Conservation (phyloP, 2,888 invertebrate species). For the Apamea epomidion region DNA sequence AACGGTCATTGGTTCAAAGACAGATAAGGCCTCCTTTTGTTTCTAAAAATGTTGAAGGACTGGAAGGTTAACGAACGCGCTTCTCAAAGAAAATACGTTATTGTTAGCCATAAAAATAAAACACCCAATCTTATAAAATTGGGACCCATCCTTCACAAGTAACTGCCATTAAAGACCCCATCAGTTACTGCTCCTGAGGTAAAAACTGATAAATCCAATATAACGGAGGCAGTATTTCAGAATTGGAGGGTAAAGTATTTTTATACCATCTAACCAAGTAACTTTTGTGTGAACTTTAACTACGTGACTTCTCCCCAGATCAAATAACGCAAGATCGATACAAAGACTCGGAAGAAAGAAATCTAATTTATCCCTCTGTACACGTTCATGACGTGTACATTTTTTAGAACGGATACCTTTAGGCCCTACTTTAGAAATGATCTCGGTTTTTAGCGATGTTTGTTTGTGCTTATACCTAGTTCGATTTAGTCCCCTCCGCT, state of each 20-base stretch:
- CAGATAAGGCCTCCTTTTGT: neutral
- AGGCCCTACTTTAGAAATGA: too few species aligned
- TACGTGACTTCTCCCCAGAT: conserved; percentile 18
- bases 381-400: neutral
- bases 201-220: conserved; percentile 25
- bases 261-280: neutral
- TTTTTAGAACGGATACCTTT: neutral
- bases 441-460: neutral
- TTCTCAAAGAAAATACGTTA: neutral
- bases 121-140: conserved; percentile 8
- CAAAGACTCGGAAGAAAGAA: conserved; percentile 7
- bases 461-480: neutral
- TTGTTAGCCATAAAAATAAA: conserved; percentile 4
- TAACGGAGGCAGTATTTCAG: conserved; percentile 5
- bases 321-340: conserved; percentile 2
- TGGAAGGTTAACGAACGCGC: neutral
- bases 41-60: neutral
- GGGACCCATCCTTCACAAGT: conserved; percentile 10
- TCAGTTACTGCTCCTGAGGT: conserved; percentile 6
- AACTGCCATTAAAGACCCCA: conserved; percentile 13
- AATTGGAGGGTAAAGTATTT: conserved; percentile 7
- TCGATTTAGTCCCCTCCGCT: neutral
- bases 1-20: neutral
- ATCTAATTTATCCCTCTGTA: conserved; percentile 8
- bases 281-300: conserved; percentile 20